Base-by-base conservation (phyloP, 1,140 invertebrate species). In the Danaus plexippus region DNA sequence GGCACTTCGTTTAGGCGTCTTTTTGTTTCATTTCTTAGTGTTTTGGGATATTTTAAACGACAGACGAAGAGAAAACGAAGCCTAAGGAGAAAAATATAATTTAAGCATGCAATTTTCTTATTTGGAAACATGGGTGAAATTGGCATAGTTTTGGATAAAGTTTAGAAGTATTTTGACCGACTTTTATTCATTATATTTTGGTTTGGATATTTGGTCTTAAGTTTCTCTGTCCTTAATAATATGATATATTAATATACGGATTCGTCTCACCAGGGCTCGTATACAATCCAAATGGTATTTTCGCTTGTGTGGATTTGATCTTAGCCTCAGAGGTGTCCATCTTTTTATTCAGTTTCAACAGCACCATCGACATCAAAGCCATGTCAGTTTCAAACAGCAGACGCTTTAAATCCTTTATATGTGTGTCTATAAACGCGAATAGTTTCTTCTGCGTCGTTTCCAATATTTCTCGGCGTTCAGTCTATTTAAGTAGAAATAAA, bases 281-380 rank as follows among this genome's bases (percentile, higher is more conserved):
- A 15, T 86, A 86, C 13, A 86, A 53, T 5, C 83, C 83, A 43
- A 86, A 86, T 1, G 83, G 83, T 56, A 86, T 84, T 57, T 84
- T 84, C 8, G 83, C 83, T 44, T 86, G 79, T 0, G 83, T 83
- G 0, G 73, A 68, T 47, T 73, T 83, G 9, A 86, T 86, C 43
- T 86, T 86, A 0, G 75, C 72, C 52, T 84, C 82, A 0, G 79
- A 82, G 0, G 80, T 77, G 63, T 83, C 82, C 82, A 85, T 85
- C 43, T 85, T 85, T 61, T 83, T 85, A 50, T 83, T 83, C 15
- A 85, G 54, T 48, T 86, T 86, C 10, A 86, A 54, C 22, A 80
- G 57, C 0, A 86, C 80, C 83, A 86, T 86, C 0, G 83, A 84
- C 80, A 84, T 86, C 8, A 86, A 70, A 0, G 80, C 76, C 68